Conservation (phyloP, 2,888 invertebrate genomes). For the Hipparchia semele region DNA sequence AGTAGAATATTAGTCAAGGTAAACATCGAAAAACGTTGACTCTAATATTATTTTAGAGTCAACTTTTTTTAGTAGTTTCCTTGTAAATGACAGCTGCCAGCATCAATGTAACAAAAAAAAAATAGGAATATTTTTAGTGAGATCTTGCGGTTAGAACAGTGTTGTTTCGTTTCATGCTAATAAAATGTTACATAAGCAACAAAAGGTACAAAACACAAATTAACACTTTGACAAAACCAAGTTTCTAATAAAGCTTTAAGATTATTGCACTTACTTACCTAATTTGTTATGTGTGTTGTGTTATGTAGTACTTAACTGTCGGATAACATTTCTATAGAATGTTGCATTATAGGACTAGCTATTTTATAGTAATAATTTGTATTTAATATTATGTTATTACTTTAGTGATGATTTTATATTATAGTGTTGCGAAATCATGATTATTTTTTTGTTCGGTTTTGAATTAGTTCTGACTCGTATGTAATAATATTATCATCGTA, state of each 20-base stretch:
- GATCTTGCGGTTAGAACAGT: background rate
- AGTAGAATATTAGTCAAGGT: too few relatives aligned
- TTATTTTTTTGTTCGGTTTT: background rate
- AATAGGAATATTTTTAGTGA: background rate
- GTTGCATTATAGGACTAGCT: background rate
- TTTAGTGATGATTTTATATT: background rate
- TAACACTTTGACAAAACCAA: conserved; percentile 4
- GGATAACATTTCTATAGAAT: conserved; percentile 5
- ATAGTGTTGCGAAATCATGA: background rate
- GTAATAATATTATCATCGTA: conserved; percentile 4
- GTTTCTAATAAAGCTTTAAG: conserved; percentile 1
- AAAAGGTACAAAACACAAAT: conserved; percentile 6
- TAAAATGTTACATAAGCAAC: conserved; percentile 3
- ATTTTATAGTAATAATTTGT: too few relatives aligned
- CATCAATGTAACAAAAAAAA: background rate
- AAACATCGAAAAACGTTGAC: background rate
- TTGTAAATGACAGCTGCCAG: background rate
- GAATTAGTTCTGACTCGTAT: background rate
- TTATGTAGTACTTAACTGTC: background rate
- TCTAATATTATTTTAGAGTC: background rate
- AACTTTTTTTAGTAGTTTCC: background rate
- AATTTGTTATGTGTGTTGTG: background rate
- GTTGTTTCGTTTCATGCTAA: background rate
- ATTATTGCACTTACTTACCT: conserved; percentile 1
- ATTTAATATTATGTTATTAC: background rate